phyloP scores from a whole-genome alignment of 2,113 vertebrate genomes.

The Muntiacus reevesi region DNA sequence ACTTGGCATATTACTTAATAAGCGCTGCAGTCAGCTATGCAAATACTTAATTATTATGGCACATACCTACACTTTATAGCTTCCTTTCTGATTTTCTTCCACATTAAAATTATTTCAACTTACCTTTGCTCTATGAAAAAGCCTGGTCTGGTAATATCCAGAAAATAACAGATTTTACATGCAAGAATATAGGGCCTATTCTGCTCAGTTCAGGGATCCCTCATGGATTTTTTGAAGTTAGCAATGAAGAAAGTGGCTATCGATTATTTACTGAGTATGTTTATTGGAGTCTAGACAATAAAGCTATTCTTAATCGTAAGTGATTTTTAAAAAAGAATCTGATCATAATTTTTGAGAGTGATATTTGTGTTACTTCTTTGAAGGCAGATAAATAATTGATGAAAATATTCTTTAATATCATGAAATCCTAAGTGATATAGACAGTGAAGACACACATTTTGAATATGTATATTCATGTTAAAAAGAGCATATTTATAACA shows the following conservation, averaged over 20 bases:
- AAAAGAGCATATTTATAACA: background rate
- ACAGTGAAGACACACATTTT: background rate
- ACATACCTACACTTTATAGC: conserved; percentile 23
- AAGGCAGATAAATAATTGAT: conserved; percentile 1
- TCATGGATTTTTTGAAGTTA: conserved; percentile 43
- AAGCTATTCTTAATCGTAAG: conserved; percentile 63
- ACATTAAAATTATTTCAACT: conserved; percentile 51
- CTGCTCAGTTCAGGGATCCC: background rate
- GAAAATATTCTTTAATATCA: background rate
- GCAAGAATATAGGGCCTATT: background rate
- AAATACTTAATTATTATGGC: conserved; percentile 56
- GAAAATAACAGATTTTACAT: background rate
- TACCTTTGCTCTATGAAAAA: background rate
- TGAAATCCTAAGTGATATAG: background rate
- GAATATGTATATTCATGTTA: background rate
- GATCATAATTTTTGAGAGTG: background rate
- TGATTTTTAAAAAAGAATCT: background rate
- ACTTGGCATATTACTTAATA: conserved; percentile 48
- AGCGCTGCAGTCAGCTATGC: conserved; percentile 58
- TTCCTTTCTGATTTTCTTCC: conserved; percentile 52
- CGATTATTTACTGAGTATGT: conserved; percentile 69
- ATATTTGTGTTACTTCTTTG: background rate
- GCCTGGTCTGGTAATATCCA: background rate
- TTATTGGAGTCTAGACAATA: conserved; percentile 63
- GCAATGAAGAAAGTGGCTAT: background rate